phyloP scores from a whole-genome alignment of 2,888 invertebrate species.

The Acleris sparsana region DNA sequence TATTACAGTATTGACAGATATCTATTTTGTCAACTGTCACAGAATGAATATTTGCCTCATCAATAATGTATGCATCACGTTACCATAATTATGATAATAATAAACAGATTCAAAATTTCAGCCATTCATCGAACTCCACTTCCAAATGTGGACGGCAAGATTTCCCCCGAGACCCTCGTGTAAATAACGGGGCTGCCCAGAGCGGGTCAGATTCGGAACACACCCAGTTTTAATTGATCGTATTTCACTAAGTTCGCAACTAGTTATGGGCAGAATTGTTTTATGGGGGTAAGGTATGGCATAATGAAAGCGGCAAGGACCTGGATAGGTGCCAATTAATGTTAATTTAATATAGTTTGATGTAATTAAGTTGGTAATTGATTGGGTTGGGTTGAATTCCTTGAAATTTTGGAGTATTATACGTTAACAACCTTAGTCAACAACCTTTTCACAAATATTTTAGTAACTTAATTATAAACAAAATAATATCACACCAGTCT shows the following conservation, averaged over 20 bases:
- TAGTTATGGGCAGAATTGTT: conserved; percentile 50
- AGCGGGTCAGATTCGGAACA: conserved; percentile 35
- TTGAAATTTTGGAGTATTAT: conserved; percentile 1
- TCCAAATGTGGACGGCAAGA: conserved; percentile 38
- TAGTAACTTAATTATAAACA: background rate
- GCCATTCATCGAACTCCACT: conserved; percentile 21
- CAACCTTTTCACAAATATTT: background rate
- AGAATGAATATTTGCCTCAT: too few relatives aligned
- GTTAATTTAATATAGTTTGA: conserved; percentile 33
- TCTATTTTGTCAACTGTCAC: too few relatives aligned
- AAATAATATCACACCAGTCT: too few relatives aligned
- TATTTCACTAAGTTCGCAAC: conserved; percentile 56
- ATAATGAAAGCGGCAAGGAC: conserved; percentile 42
- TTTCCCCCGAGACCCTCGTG: conserved; percentile 43
- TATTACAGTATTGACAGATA: too few relatives aligned
- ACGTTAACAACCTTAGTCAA: background rate
- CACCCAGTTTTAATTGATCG: conserved; percentile 56
- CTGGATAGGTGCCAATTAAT: conserved; percentile 32
- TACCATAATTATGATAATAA: background rate
- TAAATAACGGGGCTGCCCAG: conserved; percentile 40
- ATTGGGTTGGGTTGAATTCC: conserved; percentile 6
- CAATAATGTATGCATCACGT: too few relatives aligned
- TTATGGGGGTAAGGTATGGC: conserved; percentile 48
- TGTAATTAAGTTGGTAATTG: conserved; percentile 28
- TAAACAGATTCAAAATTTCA: conserved; percentile 25